These are phyloP conservation scores for Lithodes maja DNA, from an alignment of 2,888 invertebrate species.

Conservation along the genomic window DNA sequence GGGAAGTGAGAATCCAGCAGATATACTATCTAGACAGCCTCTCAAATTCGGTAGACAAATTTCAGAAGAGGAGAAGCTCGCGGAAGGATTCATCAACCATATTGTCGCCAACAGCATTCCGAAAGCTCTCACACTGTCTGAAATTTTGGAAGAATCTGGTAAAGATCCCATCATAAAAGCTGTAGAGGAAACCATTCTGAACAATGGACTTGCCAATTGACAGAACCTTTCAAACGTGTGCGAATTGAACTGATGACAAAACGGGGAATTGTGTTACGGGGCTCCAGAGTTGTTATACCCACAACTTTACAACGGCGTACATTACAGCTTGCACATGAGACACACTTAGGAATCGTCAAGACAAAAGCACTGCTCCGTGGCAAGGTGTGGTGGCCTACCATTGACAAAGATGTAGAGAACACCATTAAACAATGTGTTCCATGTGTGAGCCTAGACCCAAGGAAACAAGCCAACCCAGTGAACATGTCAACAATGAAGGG, in stretches of 20 bases:
- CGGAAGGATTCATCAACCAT: conserved; percentile 30
- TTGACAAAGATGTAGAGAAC: conserved; percentile 12
- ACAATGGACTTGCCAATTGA: not conserved
- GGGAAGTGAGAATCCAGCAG: conserved; percentile 26
- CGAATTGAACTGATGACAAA: too few species aligned
- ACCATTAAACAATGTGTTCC: conserved; percentile 4
- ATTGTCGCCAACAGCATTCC: not conserved
- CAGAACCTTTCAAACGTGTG: not conserved
- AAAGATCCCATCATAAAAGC: conserved; percentile 6
- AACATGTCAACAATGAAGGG: too few species aligned
- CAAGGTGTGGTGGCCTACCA: not conserved
- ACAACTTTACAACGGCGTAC: not conserved
- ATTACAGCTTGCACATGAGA: conserved; percentile 16
- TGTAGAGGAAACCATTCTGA: not conserved
- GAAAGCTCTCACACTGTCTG: not conserved
- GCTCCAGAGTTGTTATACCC: conserved; percentile 9
- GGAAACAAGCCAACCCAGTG: not conserved
- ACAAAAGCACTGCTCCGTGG: too few species aligned
- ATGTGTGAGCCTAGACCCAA: conserved; percentile 15
- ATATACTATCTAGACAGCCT: conserved; percentile 35
- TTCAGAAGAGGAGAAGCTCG: not conserved
- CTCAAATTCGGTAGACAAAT: not conserved
- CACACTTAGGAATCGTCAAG: conserved; percentile 19
- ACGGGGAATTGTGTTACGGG: too few species aligned
- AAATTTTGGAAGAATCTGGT: conserved; percentile 11